phyloP scores from a whole-genome alignment of 2,888 invertebrate species.

The Theodoxus fluviatilis region DNA sequence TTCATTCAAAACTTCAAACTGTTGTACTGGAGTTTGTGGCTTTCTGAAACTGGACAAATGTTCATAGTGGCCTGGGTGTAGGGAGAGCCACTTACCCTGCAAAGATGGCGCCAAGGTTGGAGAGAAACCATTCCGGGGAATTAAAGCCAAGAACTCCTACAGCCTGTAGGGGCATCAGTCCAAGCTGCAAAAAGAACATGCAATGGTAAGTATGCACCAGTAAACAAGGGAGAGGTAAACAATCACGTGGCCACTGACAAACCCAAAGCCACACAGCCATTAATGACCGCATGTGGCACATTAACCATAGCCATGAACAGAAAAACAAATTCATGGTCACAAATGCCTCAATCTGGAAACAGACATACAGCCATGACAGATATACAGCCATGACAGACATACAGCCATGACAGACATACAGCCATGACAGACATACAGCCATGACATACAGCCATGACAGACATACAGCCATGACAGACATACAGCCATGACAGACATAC shows the following conservation, averaged over 20 bases:
- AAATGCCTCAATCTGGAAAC: no score
- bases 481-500: no score
- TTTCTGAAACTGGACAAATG: no score
- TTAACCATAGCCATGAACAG: no score
- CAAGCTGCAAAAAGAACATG: slow-evolving; percentile 71
- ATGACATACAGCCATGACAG: no score
- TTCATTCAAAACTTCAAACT: no score
- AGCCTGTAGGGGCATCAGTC: slow-evolving; percentile 79
- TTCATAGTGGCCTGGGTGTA: not conserved
- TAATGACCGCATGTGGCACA: not conserved
- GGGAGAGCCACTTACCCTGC: slow-evolving; percentile 79
- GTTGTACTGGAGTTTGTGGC: no score
- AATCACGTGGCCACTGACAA: not conserved
- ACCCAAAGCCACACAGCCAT: not conserved
- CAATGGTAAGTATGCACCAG: not conserved
- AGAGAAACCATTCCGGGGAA: slow-evolving; percentile 86
- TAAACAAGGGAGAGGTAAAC: not conserved
- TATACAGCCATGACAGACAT: not conserved
- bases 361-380: not conserved
- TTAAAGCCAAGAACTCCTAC: slow-evolving; percentile 93
- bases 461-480: no score
- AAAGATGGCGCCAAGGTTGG: slow-evolving; percentile 85
- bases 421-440: no score
- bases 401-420: no score
- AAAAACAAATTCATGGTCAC: no score